A percentile compares a stretch with the other conserved stretches of the same genome.
Evolutionary conservation across 2,797 vertebrate genomes (phyloP).

Genomic region (Protosalanx chinensis): DNA sequence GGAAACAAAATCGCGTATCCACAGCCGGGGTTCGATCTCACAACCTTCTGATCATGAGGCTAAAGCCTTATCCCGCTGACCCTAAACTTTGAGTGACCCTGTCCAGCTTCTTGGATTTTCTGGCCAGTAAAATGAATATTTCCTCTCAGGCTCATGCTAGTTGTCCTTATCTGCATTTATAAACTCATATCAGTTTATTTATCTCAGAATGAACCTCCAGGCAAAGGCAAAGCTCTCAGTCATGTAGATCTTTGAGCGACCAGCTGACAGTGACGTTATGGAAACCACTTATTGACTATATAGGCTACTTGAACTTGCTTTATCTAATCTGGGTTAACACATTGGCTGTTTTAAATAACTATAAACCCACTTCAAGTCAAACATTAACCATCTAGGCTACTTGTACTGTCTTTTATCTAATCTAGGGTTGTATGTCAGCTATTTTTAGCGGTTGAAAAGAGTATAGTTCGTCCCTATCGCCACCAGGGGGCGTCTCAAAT

Average conservation of each 20-base stretch:
- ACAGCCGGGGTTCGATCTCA: too few species aligned
- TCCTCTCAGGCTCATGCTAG: background rate
- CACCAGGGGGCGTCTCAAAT: slow-evolving; percentile 35
- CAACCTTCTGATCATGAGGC: too few species aligned
- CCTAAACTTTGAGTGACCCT: too few species aligned
- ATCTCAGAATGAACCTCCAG: background rate
- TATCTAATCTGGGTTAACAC: background rate
- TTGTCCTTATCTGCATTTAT: background rate
- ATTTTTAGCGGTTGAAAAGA: background rate
- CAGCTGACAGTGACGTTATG: background rate
- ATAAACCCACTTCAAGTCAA: too few species aligned
- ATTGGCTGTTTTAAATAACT: background rate
- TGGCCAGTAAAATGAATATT: background rate
- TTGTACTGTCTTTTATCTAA: background rate
- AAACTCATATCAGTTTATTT: background rate
- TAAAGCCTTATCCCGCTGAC: too few species aligned
- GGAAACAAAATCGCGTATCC: too few species aligned
- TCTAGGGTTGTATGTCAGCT: background rate
- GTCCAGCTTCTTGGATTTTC: background rate
- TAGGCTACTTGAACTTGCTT: background rate
- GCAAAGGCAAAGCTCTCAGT: background rate
- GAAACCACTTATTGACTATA: background rate
- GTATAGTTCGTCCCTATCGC: slow-evolving; percentile 5
- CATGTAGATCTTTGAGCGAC: background rate
- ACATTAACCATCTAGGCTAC: too few species aligned